Conservation (phyloP, 2,113 vertebrate species). For the Gallinago media region DNA sequence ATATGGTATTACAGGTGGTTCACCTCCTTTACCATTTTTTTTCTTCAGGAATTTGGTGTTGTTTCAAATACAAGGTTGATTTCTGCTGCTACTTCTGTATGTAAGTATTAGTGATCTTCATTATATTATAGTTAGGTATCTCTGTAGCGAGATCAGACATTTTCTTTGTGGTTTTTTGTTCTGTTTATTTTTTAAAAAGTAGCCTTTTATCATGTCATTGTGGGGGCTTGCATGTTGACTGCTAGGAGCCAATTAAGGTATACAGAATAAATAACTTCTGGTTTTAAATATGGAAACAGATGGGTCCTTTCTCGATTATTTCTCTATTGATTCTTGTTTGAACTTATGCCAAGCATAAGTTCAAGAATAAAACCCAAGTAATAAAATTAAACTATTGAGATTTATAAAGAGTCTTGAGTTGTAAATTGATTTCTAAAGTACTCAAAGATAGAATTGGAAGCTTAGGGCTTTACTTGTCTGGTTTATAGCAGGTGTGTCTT, state of each 20-base stretch:
- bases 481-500: background rate
- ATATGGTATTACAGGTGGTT: background rate
- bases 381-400: background rate
- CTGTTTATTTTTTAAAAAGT: background rate
- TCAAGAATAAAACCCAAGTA: background rate
- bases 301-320: background rate
- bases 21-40: conserved; percentile 38
- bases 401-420: background rate
- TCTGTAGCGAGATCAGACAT: background rate
- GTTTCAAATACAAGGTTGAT: conserved; percentile 98
- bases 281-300: background rate
- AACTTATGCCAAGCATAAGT: background rate
- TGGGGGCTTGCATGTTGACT: background rate
- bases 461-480: background rate
- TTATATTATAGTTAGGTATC: background rate
- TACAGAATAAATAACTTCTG: background rate
- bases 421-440: background rate
- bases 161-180: background rate
- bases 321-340: background rate
- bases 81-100: conserved; percentile 98
- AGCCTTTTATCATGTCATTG: background rate
- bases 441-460: background rate
- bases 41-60: conserved; percentile 95
- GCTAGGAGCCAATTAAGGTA: background rate
- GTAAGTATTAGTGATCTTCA: conserved; percentile 84